These are phyloP conservation scores for Nestor notabilis DNA, from an alignment of 2,113 vertebrate genomes.

Conservation along the genomic window DNA sequence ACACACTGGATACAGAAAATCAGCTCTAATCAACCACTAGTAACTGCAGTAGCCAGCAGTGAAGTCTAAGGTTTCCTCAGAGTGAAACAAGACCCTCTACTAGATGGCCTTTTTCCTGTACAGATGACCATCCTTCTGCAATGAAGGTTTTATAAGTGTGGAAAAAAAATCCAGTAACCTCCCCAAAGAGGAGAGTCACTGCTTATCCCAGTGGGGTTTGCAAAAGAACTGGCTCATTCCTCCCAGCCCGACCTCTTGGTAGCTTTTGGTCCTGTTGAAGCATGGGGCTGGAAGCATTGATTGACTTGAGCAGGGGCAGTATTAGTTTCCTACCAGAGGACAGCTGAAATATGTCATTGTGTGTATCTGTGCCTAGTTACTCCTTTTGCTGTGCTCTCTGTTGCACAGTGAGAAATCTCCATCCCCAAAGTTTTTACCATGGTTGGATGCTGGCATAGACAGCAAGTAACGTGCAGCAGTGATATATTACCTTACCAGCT, in stretches of 20 bases:
- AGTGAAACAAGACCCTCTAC: neutral
- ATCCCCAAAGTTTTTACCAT: neutral
- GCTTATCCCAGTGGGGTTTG: fast-evolving
- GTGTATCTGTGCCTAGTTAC: neutral
- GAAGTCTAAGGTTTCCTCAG: neutral
- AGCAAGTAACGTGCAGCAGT: neutral
- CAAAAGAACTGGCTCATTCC: neutral
- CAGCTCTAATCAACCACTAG: neutral
- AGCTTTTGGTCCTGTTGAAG: neutral
- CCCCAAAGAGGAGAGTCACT: neutral
- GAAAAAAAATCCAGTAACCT: neutral
- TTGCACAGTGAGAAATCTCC: neutral
- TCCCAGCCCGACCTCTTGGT: neutral
- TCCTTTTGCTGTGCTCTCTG: neutral
- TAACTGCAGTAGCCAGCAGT: neutral
- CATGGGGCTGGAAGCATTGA: neutral
- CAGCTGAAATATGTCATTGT: neutral
- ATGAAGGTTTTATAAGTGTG: fast-evolving
- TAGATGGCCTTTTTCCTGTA: neutral
- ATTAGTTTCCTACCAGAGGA: neutral
- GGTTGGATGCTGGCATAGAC: neutral
- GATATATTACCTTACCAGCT: neutral
- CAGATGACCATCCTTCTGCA: neutral
- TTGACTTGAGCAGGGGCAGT: neutral
- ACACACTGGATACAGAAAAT: neutral